A percentile compares a stretch with the other conserved stretches of the same genome.
Conservation (phyloP, 2,888 invertebrate genomes). For the Melanotus villosus region DNA sequence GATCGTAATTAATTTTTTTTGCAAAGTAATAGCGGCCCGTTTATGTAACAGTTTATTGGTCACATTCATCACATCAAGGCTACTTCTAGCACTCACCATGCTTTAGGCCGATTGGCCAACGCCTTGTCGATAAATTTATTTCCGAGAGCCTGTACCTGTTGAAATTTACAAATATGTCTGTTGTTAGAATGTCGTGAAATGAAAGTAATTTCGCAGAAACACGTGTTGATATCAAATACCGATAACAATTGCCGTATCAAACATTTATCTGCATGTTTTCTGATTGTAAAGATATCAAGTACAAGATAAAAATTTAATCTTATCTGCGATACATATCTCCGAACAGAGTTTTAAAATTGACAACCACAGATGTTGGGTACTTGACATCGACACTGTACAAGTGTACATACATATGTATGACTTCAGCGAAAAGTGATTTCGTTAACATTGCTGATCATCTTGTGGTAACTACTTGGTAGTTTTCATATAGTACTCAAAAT, state of each 20-base stretch:
- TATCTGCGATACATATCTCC: too few species aligned
- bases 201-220: constrained; percentile 3
- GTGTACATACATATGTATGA: too few species aligned
- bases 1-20: constrained; percentile 33
- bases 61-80: constrained; percentile 49
- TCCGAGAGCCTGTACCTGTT: constrained; percentile 16
- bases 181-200: constrained; percentile 6
- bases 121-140: constrained; percentile 61
- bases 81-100: constrained; percentile 35
- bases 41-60: constrained; percentile 47
- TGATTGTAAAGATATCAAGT: neutral
- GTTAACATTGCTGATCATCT: too few species aligned
- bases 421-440: too few species aligned
- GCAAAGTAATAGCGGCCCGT: constrained; percentile 25
- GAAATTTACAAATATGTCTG: constrained; percentile 17
- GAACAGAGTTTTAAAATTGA: too few species aligned
- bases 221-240: neutral
- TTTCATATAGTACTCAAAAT: too few species aligned
- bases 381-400: too few species aligned
- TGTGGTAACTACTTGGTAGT: too few species aligned
- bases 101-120: constrained; percentile 48
- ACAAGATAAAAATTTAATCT: too few species aligned
- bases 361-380: too few species aligned
- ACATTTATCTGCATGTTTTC: neutral
- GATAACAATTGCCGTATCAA: constrained; percentile 6